Conservation (phyloP, 2,113 vertebrate genomes). For the Sebastes schlegelii region DNA sequence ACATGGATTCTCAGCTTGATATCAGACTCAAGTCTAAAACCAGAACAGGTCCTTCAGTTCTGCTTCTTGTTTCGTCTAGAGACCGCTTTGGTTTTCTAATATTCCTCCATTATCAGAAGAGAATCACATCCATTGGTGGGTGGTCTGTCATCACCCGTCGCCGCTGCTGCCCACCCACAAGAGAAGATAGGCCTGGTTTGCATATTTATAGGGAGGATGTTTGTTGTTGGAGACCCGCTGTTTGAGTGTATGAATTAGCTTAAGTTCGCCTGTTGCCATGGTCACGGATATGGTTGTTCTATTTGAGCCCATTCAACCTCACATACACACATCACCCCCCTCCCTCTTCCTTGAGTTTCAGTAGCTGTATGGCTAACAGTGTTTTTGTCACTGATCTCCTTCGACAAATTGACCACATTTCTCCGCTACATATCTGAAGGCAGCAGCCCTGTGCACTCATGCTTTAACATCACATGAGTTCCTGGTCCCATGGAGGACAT, state of each 20-base stretch:
- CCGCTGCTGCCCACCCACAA: conserved; percentile 67
- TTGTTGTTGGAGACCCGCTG: conserved; percentile 78
- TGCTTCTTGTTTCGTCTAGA: conserved; percentile 12
- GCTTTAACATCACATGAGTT: conserved; percentile 31
- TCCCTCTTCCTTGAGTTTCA: conserved; percentile 24
- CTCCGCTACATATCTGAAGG: conserved; percentile 12
- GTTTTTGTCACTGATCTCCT: background rate
- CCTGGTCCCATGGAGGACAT: conserved; percentile 50
- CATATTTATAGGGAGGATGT: conserved; percentile 82
- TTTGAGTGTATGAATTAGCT: conserved; percentile 79
- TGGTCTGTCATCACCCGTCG: conserved; percentile 68
- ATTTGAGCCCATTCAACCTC: conserved; percentile 64
- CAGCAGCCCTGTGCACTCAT: conserved; percentile 5
- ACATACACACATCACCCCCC: conserved; percentile 35
- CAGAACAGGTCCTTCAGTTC: background rate
- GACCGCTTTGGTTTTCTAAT: conserved; percentile 17
- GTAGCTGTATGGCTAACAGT: conserved; percentile 10
- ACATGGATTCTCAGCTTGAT: conserved; percentile 44
- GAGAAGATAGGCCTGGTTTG: conserved; percentile 71
- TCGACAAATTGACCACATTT: conserved; percentile 1
- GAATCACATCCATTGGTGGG: conserved; percentile 63
- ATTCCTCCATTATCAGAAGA: conserved; percentile 50
- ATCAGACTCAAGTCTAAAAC: conserved; percentile 26
- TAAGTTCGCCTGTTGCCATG: conserved; percentile 76
- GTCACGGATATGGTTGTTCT: conserved; percentile 80